Conservation (phyloP, 2,797 vertebrate genomes). For the Myotis planiceps region DNA sequence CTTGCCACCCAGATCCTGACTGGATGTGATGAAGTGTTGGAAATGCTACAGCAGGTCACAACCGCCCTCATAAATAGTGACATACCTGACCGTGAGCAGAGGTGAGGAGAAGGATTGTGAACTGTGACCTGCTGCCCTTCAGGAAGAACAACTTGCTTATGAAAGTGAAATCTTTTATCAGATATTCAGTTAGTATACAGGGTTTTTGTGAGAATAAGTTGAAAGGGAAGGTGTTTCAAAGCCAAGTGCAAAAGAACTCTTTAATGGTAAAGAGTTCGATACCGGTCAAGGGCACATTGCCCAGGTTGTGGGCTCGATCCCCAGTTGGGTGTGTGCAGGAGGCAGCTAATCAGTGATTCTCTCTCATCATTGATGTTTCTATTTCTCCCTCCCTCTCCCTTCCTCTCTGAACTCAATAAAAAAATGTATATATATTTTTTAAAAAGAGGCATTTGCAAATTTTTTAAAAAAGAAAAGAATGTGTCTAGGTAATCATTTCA, state of each 20-base stretch:
- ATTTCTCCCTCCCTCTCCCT: no score
- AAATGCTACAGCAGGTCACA: conserved; percentile 98
- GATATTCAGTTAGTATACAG: neutral
- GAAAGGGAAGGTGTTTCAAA: neutral
- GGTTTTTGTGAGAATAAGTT: neutral
- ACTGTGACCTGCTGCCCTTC: neutral
- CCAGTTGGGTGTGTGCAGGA: no score
- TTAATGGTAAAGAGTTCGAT: neutral
- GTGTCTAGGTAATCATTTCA: neutral
- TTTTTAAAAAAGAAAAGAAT: no score
- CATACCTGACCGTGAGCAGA: conserved; percentile 93
- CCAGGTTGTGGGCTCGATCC: no score
- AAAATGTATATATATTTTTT: no score
- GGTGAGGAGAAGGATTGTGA: conserved; percentile 86
- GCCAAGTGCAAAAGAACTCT: neutral
- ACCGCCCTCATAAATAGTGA: conserved; percentile 97
- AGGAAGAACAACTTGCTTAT: neutral
- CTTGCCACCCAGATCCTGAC: conserved; percentile 96
- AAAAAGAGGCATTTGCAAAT: no score
- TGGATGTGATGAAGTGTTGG: conserved; percentile 98
- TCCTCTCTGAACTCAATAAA: no score
- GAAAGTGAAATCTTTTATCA: neutral
- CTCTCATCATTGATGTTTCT: no score
- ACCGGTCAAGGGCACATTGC: no score
- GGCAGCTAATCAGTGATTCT: no score